Base-by-base conservation (phyloP, 2,113 vertebrate genomes). In the Ptychochromis oligacanthus region DNA sequence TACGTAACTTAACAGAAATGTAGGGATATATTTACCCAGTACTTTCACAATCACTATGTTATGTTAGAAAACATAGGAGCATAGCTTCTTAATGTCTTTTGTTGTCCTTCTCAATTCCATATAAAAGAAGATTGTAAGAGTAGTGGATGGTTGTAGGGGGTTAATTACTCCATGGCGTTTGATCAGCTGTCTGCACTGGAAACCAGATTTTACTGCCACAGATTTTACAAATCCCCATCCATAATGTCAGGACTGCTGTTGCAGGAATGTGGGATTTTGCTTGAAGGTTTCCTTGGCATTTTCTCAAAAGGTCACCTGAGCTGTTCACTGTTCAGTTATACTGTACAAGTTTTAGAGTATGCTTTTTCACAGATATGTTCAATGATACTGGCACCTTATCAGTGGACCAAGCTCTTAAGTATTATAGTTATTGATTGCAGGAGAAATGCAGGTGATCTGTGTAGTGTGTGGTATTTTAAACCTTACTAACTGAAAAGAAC, bases 241-340 rank as follows among this genome's bases (percentile, higher is more conserved):
- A 64, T 91, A 89, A 91, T 89, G 85, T 93, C 88, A 86, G 61
- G 20, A 58, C 55, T 28, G 77, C 83, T 85, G 80, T 80, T 86
- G 61, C 82, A 81, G 58, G 59, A 86, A 84, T 81, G 78, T 85
- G 62, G 46, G 62, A 72, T 92, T 89, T 90, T 10, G 91, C 92
- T 93, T 34, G 72, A 86, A 93, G 89, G 86, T 76, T 92, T 54
- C 46, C 24, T n/a, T 87, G 91, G 80, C 90, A 92, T 93, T 93
- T 94, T 83, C 80, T 87, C 75, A 55, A 93, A 94, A 94, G 93
- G 92, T 93, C 90, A 91, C 74, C 40, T 28, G 26, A 85, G 82
- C 86, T 54, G 36, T 86, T 91, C 72, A 4, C 59, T 26, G 62
- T 72, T 91, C 40, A 61, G 36, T 80, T 85, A 46, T 49, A 56